Conservation (phyloP, 1,140 invertebrate species). For the Colletes latitarsis region DNA sequence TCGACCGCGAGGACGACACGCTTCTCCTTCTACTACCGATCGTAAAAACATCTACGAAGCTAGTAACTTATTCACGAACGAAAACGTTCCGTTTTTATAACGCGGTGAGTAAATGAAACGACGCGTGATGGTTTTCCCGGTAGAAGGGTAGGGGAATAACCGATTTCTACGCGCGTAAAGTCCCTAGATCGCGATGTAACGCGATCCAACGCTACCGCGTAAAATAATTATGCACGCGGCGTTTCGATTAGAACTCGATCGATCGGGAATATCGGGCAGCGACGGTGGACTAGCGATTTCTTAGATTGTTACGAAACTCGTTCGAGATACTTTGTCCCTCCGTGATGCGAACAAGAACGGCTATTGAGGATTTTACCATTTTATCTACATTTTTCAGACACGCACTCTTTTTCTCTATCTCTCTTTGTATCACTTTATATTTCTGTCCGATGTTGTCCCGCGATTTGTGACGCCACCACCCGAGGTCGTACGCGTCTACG, state of each 20-base stretch:
- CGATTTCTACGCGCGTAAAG: too few relatives aligned
- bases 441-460: slow-evolving; percentile 35
- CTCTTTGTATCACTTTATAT: slow-evolving; percentile 52
- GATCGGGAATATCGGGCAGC: slow-evolving; percentile 18
- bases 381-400: slow-evolving; percentile 54
- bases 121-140: too few relatives aligned
- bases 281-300: slow-evolving; percentile 41
- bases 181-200: background rate
- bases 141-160: too few relatives aligned
- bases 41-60: background rate
- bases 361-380: slow-evolving; percentile 41
- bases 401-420: slow-evolving; percentile 51
- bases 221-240: slow-evolving; percentile 2
- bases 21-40: too few relatives aligned
- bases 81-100: background rate
- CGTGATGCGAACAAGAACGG: slow-evolving; percentile 37
- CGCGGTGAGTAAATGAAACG: background rate
- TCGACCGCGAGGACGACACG: too few relatives aligned
- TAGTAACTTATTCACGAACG: too few relatives aligned
- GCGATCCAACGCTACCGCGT: background rate
- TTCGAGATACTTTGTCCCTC: slow-evolving; percentile 39
- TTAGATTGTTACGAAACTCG: slow-evolving; percentile 50
- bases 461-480: slow-evolving; percentile 21
- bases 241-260: slow-evolving; percentile 5
- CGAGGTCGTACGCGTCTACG: slow-evolving; percentile 33